Evolutionary conservation across 2,797 vertebrate genomes (phyloP), one percentile per base, ranked within the genome.

Genomic region (Typhlichthys subterraneus): DNA sequence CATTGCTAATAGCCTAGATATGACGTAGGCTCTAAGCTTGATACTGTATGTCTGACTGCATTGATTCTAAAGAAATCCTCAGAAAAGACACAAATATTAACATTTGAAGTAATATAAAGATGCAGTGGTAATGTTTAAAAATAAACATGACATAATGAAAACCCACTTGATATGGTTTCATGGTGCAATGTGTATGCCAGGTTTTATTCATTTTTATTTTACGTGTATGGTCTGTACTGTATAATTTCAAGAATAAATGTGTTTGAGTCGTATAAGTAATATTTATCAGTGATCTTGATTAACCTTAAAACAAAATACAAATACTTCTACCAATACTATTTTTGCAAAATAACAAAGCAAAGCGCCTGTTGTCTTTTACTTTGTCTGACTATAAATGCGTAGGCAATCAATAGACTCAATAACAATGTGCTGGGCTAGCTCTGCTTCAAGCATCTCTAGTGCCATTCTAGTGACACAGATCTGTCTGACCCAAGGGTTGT

Each of bases 1-100:
- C 85, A 89, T 72, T 99, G 97, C 82, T 96, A 84, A 92, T 31
- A 33, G 64, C 19, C 63, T 31, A 60, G 7, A 17, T n/a, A 59
- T 9, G 2, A 23, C 4, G n/a, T 10, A 58, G 38, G 38, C 5
- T 54, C 1, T 47, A 33, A 8, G 2, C 2, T 62, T 59, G 17
- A 55, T 12, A 65, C 10, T 48, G 23, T 29, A 29, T 29, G 23
- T 48, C 4, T 47, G 12, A 50, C 19, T 29, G 54, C 8, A 15
- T 0, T 9, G 47, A 19, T 4, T 15, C 47, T 48, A 48, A 23
- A 57, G 12, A 47, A 12, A 53, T 57, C 9, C 23, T 51, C 55
- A 53, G 2, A 1, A 12, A 69, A 15, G 5, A 11, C 31, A 53
- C 0, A 0, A n/a, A n/a, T 48, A 13, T 58, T 51, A 52, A 63